These are phyloP conservation scores for Spheniscus mendiculus DNA, from an alignment of 2,113 vertebrate genomes.

Conservation along the genomic window DNA sequence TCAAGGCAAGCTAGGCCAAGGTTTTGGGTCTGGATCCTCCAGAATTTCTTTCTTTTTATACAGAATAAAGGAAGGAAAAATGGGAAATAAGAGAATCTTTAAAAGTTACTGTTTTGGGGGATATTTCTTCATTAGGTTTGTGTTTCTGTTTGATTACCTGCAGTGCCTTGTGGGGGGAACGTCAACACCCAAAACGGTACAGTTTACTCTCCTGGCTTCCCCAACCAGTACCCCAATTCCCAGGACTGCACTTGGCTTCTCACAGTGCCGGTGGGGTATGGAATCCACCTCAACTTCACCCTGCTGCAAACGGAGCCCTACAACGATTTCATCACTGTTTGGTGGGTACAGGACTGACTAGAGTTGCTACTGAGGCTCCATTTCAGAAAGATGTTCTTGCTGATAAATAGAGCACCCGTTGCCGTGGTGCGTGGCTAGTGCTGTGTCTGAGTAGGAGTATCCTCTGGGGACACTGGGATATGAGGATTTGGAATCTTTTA, in stretches of 20 bases:
- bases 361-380: rapidly evolving
- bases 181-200: constrained; percentile 92
- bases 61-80: background rate
- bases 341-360: constrained; percentile 76
- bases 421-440: rapidly evolving
- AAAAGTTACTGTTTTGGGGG: background rate
- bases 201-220: constrained; percentile 95
- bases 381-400: background rate
- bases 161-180: constrained; percentile 94
- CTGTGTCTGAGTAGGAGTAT: background rate
- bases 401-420: rapidly evolving
- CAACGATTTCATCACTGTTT: constrained; percentile 94
- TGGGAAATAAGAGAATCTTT: too few species aligned
- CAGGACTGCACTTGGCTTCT: constrained; percentile 95
- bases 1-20: background rate
- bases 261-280: constrained; percentile 86
- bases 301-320: constrained; percentile 91
- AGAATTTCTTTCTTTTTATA: background rate
- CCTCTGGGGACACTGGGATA: background rate
- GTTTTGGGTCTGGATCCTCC: background rate
- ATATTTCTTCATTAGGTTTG: background rate
- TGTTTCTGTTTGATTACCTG: constrained; percentile 35
- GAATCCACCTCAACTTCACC: constrained; percentile 92
- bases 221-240: constrained; percentile 90
- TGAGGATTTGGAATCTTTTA: background rate